These are phyloP conservation scores for Sicus ferrugineus DNA, from an alignment of 2,888 invertebrate genomes.

Conservation along the genomic window DNA sequence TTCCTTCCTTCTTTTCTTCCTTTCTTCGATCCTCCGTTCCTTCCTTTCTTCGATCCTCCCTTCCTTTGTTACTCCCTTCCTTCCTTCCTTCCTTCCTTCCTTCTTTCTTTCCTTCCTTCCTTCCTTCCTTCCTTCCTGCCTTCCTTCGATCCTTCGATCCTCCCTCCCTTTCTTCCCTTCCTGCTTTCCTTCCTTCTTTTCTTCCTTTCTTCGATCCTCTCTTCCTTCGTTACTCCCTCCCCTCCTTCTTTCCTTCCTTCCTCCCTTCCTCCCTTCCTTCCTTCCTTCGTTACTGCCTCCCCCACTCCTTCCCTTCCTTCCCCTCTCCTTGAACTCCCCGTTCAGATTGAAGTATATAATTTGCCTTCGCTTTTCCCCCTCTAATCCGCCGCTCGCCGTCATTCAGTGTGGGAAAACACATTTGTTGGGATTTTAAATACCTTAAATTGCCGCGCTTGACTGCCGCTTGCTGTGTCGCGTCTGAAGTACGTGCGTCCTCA, in stretches of 20 bases:
- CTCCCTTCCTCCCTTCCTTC: too few relatives aligned
- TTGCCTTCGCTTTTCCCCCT: too few relatives aligned
- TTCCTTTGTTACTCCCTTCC: neutral
- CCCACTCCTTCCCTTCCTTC: neutral
- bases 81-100: neutral
- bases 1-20: too few relatives aligned
- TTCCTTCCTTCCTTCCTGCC: too few relatives aligned
- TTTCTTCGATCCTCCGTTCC: too few relatives aligned
- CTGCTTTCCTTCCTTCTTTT: neutral
- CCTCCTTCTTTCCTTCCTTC: too few relatives aligned
- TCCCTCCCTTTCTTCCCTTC: neutral
- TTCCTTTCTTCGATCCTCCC: neutral
- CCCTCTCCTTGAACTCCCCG: neutral
- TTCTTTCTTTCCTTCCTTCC: neutral
- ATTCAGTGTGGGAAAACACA: neutral
- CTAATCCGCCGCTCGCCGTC: too few relatives aligned
- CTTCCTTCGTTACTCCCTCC: neutral
- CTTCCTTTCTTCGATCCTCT: neutral
- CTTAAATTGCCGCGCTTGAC: neutral
- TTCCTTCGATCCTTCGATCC: too few relatives aligned
- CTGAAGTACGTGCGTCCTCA: constrained; percentile 7
- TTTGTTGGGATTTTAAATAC: constrained; percentile 15
- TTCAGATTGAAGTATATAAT: too few relatives aligned
- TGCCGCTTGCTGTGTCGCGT: neutral
- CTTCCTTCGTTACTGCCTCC: neutral